Conservation (phyloP, 2,888 invertebrate genomes). For the Spialia ferax region DNA sequence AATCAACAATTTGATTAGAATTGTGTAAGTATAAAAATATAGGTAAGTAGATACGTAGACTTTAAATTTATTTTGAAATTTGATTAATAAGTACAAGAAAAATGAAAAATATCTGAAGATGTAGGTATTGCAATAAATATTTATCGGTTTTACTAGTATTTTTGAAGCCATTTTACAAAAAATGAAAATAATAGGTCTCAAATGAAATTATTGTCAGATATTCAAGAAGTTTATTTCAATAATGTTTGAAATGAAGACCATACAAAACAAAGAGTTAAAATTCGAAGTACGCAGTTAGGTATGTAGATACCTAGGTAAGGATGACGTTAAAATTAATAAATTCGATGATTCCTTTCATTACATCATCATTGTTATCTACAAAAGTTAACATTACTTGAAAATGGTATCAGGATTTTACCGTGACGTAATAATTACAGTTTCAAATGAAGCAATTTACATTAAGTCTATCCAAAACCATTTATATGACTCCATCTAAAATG, state of each 20-base stretch:
- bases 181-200: constrained; percentile 22
- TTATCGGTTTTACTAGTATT: too few relatives aligned
- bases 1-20: background rate
- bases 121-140: too few relatives aligned
- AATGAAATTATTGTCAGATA: constrained; percentile 48
- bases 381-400: constrained; percentile 45
- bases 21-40: too few relatives aligned
- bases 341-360: constrained; percentile 57
- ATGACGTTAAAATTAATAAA: constrained; percentile 62
- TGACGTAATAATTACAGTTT: constrained; percentile 12
- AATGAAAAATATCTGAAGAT: too few relatives aligned
- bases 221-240: constrained; percentile 64
- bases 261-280: constrained; percentile 52
- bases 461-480: constrained; percentile 22
- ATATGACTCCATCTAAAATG: constrained; percentile 38
- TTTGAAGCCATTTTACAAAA: too few relatives aligned
- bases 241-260: constrained; percentile 53
- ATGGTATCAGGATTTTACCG: constrained; percentile 21
- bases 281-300: constrained; percentile 42
- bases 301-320: background rate
- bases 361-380: constrained; percentile 54
- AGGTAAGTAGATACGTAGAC: too few relatives aligned
- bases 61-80: too few relatives aligned
- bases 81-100: too few relatives aligned
- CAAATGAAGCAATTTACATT: constrained; percentile 37